Conservation (phyloP, 2,797 vertebrate genomes). For the Gymnoscopelus microlampas region DNA sequence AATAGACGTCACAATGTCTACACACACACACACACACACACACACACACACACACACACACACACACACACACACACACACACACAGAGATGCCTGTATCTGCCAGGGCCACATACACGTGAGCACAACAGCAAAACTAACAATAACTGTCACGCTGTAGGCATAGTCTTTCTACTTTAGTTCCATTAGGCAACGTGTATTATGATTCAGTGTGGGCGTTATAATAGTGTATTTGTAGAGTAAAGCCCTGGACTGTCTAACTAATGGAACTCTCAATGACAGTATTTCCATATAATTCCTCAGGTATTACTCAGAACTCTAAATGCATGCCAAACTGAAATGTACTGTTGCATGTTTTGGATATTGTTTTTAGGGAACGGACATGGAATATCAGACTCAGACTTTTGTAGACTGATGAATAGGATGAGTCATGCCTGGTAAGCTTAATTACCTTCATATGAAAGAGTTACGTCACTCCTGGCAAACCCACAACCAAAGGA, state of each 20-base stretch:
- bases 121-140: neutral
- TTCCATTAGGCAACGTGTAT: slow-evolving; percentile 16
- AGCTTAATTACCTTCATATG: slow-evolving; percentile 69
- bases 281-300: slow-evolving; percentile 35
- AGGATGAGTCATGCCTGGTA: slow-evolving; percentile 65
- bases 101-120: neutral
- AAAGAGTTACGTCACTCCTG: slow-evolving; percentile 56
- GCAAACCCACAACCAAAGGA: slow-evolving; percentile 24
- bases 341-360: slow-evolving; percentile 9
- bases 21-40: neutral
- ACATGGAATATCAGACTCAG: slow-evolving; percentile 61
- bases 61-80: neutral
- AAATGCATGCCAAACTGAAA: neutral
- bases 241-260: slow-evolving; percentile 1
- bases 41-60: slow-evolving; percentile 9
- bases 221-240: slow-evolving; percentile 16
- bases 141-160: neutral
- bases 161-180: slow-evolving; percentile 4
- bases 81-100: too few relatives aligned
- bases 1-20: neutral
- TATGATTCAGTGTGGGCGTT: slow-evolving; percentile 19
- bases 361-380: slow-evolving; percentile 30
- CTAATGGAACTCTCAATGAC: slow-evolving; percentile 40
- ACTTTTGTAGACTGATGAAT: slow-evolving; percentile 51
- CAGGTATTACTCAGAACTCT: slow-evolving; percentile 3